A percentile compares a stretch with the other conserved stretches of the same genome.
phyloP scores from a whole-genome alignment of 2,888 invertebrate genomes.

The Rhagium mordax region DNA sequence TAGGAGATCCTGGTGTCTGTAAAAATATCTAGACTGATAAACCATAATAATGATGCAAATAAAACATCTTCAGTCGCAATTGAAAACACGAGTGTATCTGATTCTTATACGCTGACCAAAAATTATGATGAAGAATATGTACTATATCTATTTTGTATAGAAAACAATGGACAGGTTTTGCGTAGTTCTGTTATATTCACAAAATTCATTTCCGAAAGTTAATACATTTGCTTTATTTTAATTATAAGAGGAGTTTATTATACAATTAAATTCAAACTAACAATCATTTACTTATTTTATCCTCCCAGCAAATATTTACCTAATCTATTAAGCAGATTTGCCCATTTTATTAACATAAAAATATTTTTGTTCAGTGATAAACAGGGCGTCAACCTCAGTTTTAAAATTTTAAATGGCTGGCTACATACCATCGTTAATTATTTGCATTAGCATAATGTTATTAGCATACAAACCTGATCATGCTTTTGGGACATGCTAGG shows the following conservation, averaged over 20 bases:
- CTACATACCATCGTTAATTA: not conserved
- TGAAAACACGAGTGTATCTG: not conserved
- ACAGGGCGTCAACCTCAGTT: not conserved
- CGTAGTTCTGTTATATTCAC: too few species aligned
- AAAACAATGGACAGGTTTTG: too few species aligned
- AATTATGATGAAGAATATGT: too few species aligned
- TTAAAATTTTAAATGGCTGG: not conserved
- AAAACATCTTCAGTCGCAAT: not conserved
- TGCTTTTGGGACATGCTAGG: not conserved
- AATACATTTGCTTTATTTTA: too few species aligned
- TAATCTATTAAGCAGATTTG: not conserved
- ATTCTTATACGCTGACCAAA: too few species aligned
- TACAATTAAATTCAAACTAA: too few species aligned
- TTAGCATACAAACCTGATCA: not conserved
- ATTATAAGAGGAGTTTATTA: too few species aligned
- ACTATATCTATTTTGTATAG: too few species aligned
- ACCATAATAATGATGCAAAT: not conserved
- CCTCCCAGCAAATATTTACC: not conserved
- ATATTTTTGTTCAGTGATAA: not conserved
- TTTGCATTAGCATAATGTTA: not conserved
- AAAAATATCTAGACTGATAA: not conserved
- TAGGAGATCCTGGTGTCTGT: not conserved
- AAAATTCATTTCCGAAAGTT: too few species aligned
- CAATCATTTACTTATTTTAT: not conserved
- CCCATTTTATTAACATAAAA: not conserved